phyloP scores from a whole-genome alignment of 2,113 vertebrate genomes.

The Sitta europaea region DNA sequence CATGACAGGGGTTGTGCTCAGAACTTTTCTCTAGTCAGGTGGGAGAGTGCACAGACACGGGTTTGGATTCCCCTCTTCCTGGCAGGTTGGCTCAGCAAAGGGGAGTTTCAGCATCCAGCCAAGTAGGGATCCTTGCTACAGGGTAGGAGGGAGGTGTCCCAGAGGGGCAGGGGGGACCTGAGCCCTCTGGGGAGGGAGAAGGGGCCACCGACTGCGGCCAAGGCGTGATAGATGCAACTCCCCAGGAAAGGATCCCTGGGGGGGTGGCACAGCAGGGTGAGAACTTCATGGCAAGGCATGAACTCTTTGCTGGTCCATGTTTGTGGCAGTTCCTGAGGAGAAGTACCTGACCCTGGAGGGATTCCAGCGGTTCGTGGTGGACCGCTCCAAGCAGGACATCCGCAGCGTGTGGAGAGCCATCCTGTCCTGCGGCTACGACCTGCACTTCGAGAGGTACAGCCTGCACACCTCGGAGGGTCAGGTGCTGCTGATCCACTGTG shows the following conservation, averaged over 20 bases:
- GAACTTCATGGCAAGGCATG: not conserved
- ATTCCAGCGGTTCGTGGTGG: constrained; percentile 91
- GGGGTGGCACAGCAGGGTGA: not conserved
- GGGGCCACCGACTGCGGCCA: fast-evolving
- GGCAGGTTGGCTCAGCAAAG: not conserved
- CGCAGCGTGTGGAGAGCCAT: constrained; percentile 96
- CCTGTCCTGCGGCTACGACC: constrained; percentile 92
- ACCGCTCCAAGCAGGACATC: constrained; percentile 95
- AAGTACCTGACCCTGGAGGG: constrained; percentile 95
- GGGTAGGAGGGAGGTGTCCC: not conserved
- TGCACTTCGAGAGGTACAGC: constrained; percentile 92
- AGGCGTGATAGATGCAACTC: fast-evolving
- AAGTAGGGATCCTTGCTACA: not conserved
- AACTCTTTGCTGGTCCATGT: not conserved
- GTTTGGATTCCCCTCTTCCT: not conserved
- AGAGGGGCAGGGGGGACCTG: not conserved
- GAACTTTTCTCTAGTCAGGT: not conserved
- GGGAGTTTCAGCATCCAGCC: not conserved
- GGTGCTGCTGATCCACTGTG: not conserved
- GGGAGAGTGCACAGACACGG: not conserved
- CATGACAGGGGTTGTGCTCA: not conserved
- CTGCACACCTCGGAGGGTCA: not conserved
- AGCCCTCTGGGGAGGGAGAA: not conserved
- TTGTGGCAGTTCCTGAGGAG: constrained; percentile 86
- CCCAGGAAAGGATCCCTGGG: fast-evolving